These are phyloP conservation scores for Ectobius pallidus DNA, from an alignment of 2,888 invertebrate genomes.

Conservation along the genomic window DNA sequence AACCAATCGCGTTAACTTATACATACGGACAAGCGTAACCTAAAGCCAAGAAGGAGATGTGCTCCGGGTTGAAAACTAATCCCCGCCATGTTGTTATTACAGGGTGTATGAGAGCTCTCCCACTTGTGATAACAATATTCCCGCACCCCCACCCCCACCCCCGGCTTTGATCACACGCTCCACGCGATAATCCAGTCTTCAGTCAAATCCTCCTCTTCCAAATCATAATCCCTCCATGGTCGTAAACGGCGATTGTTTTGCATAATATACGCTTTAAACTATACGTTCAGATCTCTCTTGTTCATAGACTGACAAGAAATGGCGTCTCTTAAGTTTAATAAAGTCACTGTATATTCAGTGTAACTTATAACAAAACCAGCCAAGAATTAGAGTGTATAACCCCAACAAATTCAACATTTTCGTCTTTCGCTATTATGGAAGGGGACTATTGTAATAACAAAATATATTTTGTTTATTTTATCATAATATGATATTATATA, in stretches of 20 bases:
- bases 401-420: too few species aligned
- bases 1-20: neutral
- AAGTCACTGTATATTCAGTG: too few species aligned
- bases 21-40: neutral
- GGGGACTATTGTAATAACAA: too few species aligned
- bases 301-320: neutral
- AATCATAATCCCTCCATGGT: neutral
- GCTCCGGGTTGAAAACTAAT: neutral
- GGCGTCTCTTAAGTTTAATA: neutral
- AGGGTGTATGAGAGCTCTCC: neutral
- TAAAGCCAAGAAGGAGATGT: neutral
- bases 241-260: neutral
- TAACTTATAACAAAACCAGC: too few species aligned
- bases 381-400: too few species aligned
- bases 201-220: neutral
- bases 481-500: too few species aligned
- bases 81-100: constrained; percentile 3
- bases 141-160: neutral
- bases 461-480: too few species aligned
- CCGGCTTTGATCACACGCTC: neutral
- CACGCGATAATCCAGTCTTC: neutral
- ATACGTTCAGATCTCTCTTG: neutral
- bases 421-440: too few species aligned
- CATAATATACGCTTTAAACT: constrained; percentile 1
- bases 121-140: neutral